Percentiles rank a stretch among this genome's conserved stretches.
Conservation (phyloP, 2,113 vertebrate genomes). For the Lates calcarifer region DNA sequence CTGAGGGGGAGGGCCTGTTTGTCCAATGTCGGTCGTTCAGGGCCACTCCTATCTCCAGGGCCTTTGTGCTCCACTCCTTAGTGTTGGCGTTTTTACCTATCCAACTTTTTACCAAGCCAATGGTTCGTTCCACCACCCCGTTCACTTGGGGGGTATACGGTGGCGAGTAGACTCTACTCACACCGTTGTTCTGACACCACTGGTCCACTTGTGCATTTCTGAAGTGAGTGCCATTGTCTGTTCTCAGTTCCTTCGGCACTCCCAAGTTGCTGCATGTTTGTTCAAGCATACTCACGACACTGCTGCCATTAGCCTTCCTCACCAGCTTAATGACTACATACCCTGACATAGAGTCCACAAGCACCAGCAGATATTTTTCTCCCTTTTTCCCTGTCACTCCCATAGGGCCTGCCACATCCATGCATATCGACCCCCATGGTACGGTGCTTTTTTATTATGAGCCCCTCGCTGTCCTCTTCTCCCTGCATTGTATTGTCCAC, state of each 20-base stretch:
- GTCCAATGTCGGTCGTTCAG: too few relatives aligned
- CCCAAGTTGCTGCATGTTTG: not conserved
- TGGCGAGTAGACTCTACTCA: too few relatives aligned
- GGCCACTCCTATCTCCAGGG: too few relatives aligned
- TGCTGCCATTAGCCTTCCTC: not conserved
- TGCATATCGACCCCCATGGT: not conserved
- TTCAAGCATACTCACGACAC: not conserved
- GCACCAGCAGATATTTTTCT: not conserved
- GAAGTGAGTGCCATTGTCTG: too few relatives aligned
- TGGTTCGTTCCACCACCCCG: too few relatives aligned
- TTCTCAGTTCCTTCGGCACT: not conserved
- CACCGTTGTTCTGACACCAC: too few relatives aligned
- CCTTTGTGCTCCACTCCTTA: too few relatives aligned
- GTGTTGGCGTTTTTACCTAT: too few relatives aligned
- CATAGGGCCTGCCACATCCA: not conserved
- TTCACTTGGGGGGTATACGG: too few relatives aligned
- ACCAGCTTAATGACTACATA: not conserved
- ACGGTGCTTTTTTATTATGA: not conserved
- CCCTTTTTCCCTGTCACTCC: not conserved
- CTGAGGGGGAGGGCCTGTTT: too few relatives aligned
- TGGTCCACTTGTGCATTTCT: too few relatives aligned
- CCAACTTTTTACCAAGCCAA: too few relatives aligned
- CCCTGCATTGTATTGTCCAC: not conserved
- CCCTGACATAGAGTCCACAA: not conserved
- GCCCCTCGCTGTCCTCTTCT: not conserved